Conservation (phyloP, 2,888 invertebrate species). For the Nomada hirtipes region DNA sequence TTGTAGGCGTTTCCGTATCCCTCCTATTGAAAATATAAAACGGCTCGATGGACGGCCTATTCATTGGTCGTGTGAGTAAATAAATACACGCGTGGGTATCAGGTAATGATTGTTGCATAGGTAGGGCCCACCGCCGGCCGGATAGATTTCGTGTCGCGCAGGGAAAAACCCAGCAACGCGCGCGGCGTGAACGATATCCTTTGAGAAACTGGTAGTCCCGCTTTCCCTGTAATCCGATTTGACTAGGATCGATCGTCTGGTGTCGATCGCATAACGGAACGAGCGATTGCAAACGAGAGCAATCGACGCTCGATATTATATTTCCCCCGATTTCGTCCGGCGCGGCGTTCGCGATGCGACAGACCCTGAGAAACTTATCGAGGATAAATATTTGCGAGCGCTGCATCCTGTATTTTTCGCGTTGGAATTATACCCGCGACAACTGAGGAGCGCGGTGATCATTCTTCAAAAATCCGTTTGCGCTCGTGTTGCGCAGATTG, state of each 20-base stretch:
- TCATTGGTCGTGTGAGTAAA: too few species aligned
- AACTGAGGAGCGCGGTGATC: neutral
- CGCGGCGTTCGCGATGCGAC: conserved; percentile 7
- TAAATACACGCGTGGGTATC: conserved; percentile 13
- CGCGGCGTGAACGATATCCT: conserved; percentile 55
- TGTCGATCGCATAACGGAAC: conserved; percentile 62
- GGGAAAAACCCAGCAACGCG: conserved; percentile 61
- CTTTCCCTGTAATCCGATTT: conserved; percentile 75
- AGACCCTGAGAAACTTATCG: conserved; percentile 47
- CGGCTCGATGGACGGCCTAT: neutral
- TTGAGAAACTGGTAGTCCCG: conserved; percentile 75
- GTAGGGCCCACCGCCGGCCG: conserved; percentile 42
- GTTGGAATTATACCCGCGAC: neutral
- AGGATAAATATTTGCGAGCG: conserved; percentile 16
- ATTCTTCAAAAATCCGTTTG: neutral
- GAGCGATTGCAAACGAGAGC: conserved; percentile 61
- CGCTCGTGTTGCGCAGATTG: neutral
- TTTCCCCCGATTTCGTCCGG: conserved; percentile 51
- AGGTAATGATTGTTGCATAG: conserved; percentile 40
- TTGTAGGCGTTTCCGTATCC: conserved; percentile 28
- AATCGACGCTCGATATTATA: conserved; percentile 57
- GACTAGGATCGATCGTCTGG: conserved; percentile 59
- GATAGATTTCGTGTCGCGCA: conserved; percentile 54
- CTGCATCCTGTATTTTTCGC: too few species aligned
- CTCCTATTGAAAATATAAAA: conserved; percentile 36